Conservation (phyloP, 2,888 invertebrate species). For the Eurytoma californica region DNA sequence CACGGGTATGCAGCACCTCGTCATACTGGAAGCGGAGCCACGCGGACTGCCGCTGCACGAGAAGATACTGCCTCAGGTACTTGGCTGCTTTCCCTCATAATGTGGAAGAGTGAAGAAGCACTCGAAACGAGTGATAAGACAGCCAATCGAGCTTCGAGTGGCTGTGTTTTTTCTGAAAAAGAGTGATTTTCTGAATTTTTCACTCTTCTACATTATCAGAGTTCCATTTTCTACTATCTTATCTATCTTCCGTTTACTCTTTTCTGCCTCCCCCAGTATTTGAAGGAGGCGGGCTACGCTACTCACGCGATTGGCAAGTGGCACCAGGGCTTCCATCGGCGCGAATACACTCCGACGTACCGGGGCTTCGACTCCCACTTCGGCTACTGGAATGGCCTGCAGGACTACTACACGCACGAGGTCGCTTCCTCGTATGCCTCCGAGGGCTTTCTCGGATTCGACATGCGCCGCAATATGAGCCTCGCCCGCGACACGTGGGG, state of each 20-base stretch:
- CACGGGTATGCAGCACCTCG: constrained; percentile 84
- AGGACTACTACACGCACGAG: constrained; percentile 85
- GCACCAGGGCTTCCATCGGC: constrained; percentile 88
- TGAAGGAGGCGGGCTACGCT: constrained; percentile 79
- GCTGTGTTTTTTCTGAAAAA: no score
- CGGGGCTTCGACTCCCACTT: constrained; percentile 89
- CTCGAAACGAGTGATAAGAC: no score
- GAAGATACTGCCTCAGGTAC: constrained; percentile 81
- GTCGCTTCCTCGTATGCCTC: constrained; percentile 34
- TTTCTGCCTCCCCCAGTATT: constrained; percentile 46
- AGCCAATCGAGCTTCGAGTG: no score
- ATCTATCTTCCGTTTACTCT: no score
- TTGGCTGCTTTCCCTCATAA: no score
- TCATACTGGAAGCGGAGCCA: constrained; percentile 82
- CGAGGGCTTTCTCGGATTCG: constrained; percentile 76
- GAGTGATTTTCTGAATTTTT: no score
- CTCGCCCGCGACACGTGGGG: constrained; percentile 78
- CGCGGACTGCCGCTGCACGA: constrained; percentile 83
- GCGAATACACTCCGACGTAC: constrained; percentile 83
- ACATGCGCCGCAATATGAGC: constrained; percentile 79
- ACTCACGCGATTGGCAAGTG: constrained; percentile 94
- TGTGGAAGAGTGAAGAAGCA: no score
- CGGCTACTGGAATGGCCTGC: constrained; percentile 86
- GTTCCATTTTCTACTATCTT: no score
- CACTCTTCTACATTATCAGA: no score